These are phyloP conservation scores for Isaurus tuberculatus DNA, from an alignment of 92 coral and sea anemone species.

Conservation along the genomic window DNA sequence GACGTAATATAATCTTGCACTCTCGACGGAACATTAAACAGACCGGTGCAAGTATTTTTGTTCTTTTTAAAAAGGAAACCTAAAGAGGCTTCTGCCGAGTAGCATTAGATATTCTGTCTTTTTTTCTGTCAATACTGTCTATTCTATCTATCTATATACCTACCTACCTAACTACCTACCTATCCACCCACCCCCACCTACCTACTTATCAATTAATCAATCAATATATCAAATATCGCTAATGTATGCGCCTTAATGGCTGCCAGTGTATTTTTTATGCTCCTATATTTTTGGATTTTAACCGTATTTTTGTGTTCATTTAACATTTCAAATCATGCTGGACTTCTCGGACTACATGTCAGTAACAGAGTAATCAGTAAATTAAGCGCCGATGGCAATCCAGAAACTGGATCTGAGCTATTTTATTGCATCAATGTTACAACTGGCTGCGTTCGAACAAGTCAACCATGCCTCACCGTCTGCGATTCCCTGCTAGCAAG, in stretches of 20 bases:
- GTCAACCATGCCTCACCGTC: conserved; percentile 1
- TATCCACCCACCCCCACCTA: no score
- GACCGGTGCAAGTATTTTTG: no score
- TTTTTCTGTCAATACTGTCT: no score
- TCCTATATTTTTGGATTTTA: background rate
- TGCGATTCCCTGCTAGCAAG: conserved; percentile 16
- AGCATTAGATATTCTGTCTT: no score
- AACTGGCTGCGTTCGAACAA: conserved; percentile 4
- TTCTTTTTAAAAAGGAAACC: no score
- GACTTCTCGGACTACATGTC: background rate
- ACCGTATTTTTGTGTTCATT: background rate
- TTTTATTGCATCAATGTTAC: background rate
- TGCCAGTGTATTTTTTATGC: background rate
- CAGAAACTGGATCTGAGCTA: conserved; percentile 2
- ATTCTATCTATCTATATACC: no score
- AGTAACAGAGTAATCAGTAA: background rate
- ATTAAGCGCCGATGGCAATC: background rate
- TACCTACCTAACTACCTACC: no score
- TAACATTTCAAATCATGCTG: background rate
- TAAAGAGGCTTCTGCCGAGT: no score
- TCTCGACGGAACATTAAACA: no score
- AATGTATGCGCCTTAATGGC: conserved; percentile 1
- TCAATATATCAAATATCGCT: no score
- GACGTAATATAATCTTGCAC: no score
- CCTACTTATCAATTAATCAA: no score